Evolutionary conservation across 2,888 invertebrate genomes (phyloP).

Genomic region (Rosalia funebris): DNA sequence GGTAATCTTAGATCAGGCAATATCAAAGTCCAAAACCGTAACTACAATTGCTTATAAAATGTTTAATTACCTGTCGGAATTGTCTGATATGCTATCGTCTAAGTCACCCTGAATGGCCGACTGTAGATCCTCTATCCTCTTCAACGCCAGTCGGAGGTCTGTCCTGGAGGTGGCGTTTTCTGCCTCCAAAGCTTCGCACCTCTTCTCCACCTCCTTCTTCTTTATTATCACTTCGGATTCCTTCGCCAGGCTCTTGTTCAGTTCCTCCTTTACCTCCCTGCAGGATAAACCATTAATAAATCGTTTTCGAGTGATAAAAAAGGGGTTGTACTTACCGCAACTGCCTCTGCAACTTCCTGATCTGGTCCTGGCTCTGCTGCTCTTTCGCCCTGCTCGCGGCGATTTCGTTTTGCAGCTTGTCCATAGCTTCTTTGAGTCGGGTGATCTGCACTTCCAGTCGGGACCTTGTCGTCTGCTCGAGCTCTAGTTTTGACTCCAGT

Average conservation of each 20-base stretch:
- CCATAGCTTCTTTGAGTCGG: slow-evolving; percentile 78
- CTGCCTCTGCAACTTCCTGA: slow-evolving; percentile 78
- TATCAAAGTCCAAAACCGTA: too few relatives aligned
- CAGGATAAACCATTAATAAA: too few relatives aligned
- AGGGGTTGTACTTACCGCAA: too few relatives aligned
- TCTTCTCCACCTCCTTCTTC: slow-evolving; percentile 80
- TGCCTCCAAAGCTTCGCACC: slow-evolving; percentile 75
- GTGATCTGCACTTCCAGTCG: slow-evolving; percentile 82
- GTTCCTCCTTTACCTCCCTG: slow-evolving; percentile 84
- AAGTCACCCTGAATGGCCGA: slow-evolving; percentile 91
- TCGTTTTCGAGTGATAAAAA: too few relatives aligned
- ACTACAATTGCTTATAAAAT: too few relatives aligned
- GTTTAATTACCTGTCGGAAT: slow-evolving; percentile 72
- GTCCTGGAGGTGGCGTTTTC: slow-evolving; percentile 77
- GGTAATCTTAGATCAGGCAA: too few relatives aligned
- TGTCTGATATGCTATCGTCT: slow-evolving; percentile 73
- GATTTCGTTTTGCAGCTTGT: slow-evolving; percentile 78
- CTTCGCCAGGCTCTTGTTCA: slow-evolving; percentile 74
- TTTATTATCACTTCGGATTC: slow-evolving; percentile 81
- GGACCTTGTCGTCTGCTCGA: slow-evolving; percentile 88
- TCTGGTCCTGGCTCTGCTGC: slow-evolving; percentile 79
- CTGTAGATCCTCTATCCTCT: slow-evolving; percentile 91
- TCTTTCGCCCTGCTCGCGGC: slow-evolving; percentile 77
- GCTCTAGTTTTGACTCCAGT: slow-evolving; percentile 88
- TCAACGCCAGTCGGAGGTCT: slow-evolving; percentile 87